A percentile compares a stretch with the other conserved stretches of the same genome.
Conservation (phyloP, 1,140 invertebrate species). For the Camponotus vicinus region DNA sequence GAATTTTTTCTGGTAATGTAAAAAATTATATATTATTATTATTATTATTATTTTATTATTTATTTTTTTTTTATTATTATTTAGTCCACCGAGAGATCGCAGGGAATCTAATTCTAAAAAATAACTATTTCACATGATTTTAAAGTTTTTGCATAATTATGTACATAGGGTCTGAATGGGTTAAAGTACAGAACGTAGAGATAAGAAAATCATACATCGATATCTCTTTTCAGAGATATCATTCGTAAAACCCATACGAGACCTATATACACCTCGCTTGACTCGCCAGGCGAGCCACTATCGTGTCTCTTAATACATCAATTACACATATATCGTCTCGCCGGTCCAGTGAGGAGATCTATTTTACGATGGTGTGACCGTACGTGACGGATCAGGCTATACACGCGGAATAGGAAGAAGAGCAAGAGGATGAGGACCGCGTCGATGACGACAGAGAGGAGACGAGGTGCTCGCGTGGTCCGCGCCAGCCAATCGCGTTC, state of each 20-base stretch:
- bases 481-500: constrained; percentile 32
- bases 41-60: too few relatives aligned
- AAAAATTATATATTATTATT: too few relatives aligned
- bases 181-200: too few relatives aligned
- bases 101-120: too few relatives aligned
- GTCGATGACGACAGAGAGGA: constrained; percentile 44
- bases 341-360: neutral
- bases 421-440: constrained; percentile 22
- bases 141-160: too few relatives aligned
- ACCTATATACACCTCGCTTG: too few relatives aligned
- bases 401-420: constrained; percentile 27
- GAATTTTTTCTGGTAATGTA: too few relatives aligned
- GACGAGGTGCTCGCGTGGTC: constrained; percentile 55
- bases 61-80: too few relatives aligned
- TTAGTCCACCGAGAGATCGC: too few relatives aligned
- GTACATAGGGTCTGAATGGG: too few relatives aligned
- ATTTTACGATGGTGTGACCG: neutral
- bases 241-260: neutral
- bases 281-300: neutral
- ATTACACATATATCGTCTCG: neutral
- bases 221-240: neutral
- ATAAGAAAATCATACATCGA: neutral
- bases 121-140: too few relatives aligned
- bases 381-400: neutral
- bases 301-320: neutral